phyloP scores from a whole-genome alignment of 1,140 invertebrate species.

The Drosophila sechellia region DNA sequence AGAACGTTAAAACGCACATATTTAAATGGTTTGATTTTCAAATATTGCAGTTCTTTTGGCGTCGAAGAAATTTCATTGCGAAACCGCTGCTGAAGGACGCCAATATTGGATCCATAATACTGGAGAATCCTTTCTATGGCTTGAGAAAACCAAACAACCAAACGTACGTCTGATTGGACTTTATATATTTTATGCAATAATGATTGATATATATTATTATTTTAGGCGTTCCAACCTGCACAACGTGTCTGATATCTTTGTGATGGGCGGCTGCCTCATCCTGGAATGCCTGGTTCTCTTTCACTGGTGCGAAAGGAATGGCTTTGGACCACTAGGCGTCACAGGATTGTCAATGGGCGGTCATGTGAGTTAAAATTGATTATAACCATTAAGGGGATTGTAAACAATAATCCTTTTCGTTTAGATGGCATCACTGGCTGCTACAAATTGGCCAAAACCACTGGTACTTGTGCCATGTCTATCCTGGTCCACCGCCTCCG shows the following conservation, averaged over 20 bases:
- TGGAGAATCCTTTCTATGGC: conserved; percentile 99
- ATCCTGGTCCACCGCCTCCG: conserved; percentile 98
- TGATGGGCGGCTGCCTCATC: conserved; percentile 99
- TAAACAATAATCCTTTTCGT: conserved; percentile 16
- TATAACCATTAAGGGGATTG: background rate
- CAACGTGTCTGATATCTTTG: conserved; percentile 99
- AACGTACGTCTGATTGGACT: conserved; percentile 87
- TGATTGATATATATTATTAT: background rate
- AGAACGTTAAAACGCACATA: background rate
- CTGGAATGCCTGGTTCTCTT: conserved; percentile 96
- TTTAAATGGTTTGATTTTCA: background rate
- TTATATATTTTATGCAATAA: background rate
- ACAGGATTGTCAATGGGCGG: conserved; percentile 99
- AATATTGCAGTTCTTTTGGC: conserved; percentile 93
- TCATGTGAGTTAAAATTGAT: conserved; percentile 89
- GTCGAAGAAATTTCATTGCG: conserved; percentile 92
- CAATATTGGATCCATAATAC: conserved; percentile 96
- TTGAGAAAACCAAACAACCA: conserved; percentile 95
- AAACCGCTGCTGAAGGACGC: conserved; percentile 95
- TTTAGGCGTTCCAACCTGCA: conserved; percentile 94
- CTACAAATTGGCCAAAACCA: conserved; percentile 97
- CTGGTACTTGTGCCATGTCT: conserved; percentile 96
- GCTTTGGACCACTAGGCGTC: conserved; percentile 95
- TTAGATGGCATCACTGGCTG: conserved; percentile 98
- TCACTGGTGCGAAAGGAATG: conserved; percentile 95